Percentiles rank a stretch among this genome's conserved stretches.
phyloP scores from a whole-genome alignment of 2,797 vertebrate species.

The Ficedula albicollis region DNA sequence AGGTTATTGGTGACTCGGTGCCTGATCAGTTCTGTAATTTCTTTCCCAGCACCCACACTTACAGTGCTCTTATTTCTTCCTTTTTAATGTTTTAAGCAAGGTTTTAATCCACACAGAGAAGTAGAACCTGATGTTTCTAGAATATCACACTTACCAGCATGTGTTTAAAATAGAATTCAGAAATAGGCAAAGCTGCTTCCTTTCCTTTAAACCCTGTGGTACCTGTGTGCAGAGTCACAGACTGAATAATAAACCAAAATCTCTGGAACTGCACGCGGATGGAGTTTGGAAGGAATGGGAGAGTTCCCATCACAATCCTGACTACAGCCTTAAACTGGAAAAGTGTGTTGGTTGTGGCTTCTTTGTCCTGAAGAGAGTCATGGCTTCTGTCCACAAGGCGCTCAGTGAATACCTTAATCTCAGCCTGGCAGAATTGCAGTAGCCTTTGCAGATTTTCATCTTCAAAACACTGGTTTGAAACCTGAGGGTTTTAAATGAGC shows the following conservation, averaged over 20 bases:
- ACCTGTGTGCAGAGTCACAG: not conserved
- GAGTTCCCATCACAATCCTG: not conserved
- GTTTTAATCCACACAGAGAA: not conserved
- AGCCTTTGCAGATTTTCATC: not conserved
- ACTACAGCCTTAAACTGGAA: not conserved
- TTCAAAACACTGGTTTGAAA: not conserved
- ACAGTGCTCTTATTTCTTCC: not conserved
- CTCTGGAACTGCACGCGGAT: not conserved
- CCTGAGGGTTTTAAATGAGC: not conserved
- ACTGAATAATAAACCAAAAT: not conserved
- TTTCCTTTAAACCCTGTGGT: not conserved
- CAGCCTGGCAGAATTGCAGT: not conserved
- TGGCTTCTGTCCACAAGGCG: not conserved
- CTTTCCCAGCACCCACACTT: not conserved
- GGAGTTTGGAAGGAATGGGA: not conserved
- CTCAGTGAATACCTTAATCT: not conserved
- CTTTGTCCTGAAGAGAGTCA: not conserved
- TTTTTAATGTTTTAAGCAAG: not conserved
- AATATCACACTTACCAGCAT: rapidly evolving
- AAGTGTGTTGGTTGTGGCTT: not conserved
- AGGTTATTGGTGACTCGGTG: not conserved
- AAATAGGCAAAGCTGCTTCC: not conserved
- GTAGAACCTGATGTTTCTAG: not conserved
- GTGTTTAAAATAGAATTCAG: not conserved
- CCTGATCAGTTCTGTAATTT: not conserved